These are phyloP conservation scores for Todus mexicanus DNA, from an alignment of 2,797 vertebrate genomes.

Conservation along the genomic window DNA sequence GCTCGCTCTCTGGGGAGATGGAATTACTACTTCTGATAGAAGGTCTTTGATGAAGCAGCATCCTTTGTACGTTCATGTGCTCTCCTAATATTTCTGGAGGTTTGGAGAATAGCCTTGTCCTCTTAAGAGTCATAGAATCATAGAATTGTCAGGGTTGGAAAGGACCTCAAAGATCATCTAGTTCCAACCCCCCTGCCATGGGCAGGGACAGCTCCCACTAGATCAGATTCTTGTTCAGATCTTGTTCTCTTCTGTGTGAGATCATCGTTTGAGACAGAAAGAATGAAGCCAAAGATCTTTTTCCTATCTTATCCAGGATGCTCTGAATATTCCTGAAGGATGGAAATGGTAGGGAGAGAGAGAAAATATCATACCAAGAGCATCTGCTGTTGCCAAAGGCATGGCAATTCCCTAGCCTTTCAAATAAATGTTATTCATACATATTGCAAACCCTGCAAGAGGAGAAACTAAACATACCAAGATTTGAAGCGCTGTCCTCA, in stretches of 20 bases:
- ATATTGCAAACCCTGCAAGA: background rate
- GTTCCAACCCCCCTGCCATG: no score
- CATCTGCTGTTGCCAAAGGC: background rate
- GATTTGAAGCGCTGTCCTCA: background rate
- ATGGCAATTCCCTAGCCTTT: conserved; percentile 1
- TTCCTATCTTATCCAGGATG: background rate
- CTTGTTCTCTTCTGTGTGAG: background rate
- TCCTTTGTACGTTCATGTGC: background rate
- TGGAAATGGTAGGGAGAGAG: background rate
- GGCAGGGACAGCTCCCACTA: no score
- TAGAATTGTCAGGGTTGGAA: no score
- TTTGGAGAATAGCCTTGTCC: background rate
- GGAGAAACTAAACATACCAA: background rate
- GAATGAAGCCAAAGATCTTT: background rate
- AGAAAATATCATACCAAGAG: background rate
- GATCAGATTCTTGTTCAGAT: no score
- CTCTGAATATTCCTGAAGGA: background rate
- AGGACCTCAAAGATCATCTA: no score
- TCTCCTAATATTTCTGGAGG: background rate
- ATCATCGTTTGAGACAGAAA: background rate
- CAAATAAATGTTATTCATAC: conserved; percentile 3
- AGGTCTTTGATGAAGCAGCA: background rate
- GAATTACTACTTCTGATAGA: background rate
- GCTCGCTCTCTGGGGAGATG: background rate
- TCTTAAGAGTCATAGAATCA: background rate